phyloP scores from a whole-genome alignment of 2,888 invertebrate species.

The Caenorhabditis virilis region DNA sequence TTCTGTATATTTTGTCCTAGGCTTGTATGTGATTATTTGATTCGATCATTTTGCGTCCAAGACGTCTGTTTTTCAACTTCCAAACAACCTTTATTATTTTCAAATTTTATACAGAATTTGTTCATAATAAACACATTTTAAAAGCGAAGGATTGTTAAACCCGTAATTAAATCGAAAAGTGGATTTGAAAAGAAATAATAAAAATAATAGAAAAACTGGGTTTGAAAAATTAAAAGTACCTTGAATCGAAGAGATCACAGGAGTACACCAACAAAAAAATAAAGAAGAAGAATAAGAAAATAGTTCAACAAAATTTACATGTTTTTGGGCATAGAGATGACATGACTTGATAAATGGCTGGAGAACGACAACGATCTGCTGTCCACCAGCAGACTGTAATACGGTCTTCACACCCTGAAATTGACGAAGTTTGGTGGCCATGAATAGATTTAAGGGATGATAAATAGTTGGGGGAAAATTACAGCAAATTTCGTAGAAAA shows the following conservation, averaged over 20 bases:
- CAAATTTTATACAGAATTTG: no score
- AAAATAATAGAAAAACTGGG: neutral
- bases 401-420: slow-evolving; percentile 64
- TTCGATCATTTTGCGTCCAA: no score
- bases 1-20: no score
- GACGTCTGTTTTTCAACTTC: no score
- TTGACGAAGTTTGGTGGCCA: no score
- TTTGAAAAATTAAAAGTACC: slow-evolving; percentile 4
- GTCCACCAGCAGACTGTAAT: slow-evolving; percentile 69
- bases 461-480: no score
- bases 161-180: neutral
- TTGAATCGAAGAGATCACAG: slow-evolving; percentile 5
- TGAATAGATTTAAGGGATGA: no score
- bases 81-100: no score
- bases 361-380: slow-evolving; percentile 64
- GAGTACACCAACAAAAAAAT: neutral
- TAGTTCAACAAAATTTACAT: slow-evolving; percentile 65
- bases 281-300: neutral
- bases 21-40: no score
- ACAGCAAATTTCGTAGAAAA: no score
- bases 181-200: neutral
- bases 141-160: neutral
- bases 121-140: no score
- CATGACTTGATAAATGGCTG: slow-evolving; percentile 66
- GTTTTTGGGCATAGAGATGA: slow-evolving; percentile 65